Evolutionary conservation across 2,113 vertebrate species (phyloP).

Genomic region (Tursiops truncatus): DNA sequence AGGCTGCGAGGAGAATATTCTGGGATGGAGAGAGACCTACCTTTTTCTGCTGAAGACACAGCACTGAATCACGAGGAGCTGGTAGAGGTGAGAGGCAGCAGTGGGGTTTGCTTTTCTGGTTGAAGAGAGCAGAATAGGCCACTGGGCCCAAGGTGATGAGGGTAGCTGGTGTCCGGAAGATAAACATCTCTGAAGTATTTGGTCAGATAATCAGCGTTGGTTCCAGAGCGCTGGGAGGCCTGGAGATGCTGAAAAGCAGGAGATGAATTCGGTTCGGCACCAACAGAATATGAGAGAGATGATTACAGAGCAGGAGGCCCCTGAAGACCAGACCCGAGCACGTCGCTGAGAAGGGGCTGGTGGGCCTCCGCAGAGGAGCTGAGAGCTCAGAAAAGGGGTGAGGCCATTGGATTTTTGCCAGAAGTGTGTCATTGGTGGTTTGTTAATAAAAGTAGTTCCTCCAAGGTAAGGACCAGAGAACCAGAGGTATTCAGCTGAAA

Average conservation of each 20-base stretch:
- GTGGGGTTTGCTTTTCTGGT: not conserved
- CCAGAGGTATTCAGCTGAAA: not conserved
- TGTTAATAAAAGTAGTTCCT: constrained; percentile 49
- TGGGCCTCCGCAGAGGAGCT: not conserved
- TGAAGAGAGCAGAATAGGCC: not conserved
- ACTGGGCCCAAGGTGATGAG: not conserved
- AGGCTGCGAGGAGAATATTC: not conserved
- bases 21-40: not conserved
- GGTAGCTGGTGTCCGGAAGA: not conserved
- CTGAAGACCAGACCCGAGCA: not conserved
- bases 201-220: not conserved
- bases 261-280: not conserved
- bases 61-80: not conserved
- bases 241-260: not conserved
- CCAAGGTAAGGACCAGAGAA: not conserved
- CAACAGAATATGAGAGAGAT: rapidly evolving
- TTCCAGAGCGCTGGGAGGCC: not conserved
- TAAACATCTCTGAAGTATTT: not conserved
- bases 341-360: not conserved
- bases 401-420: not conserved
- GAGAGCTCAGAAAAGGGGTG: not conserved
- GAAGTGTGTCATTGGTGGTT: constrained; percentile 32
- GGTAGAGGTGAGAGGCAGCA: not conserved
- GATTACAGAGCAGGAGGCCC: not conserved
- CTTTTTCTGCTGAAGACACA: not conserved